Percentiles rank a stretch among this genome's conserved stretches.
Conservation (phyloP, 2,888 invertebrate genomes). For the Sclerodermus sp. region DNA sequence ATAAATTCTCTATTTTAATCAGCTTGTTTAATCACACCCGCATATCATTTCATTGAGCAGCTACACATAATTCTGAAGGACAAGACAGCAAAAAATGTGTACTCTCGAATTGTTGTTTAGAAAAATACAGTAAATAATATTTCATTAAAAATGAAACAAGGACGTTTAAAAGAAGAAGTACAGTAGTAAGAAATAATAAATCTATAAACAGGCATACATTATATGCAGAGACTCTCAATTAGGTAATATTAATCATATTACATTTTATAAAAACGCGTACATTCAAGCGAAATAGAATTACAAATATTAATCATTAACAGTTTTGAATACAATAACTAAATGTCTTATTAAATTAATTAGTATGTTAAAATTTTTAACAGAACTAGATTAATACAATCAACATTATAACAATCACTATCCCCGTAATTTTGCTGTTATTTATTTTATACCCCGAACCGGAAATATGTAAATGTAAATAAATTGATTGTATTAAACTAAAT, state of each 20-base stretch:
- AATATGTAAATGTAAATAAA: background rate
- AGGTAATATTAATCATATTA: conserved; percentile 35
- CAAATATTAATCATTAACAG: conserved; percentile 39
- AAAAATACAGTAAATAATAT: conserved; percentile 17
- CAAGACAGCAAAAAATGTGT: conserved; percentile 11
- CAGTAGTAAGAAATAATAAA: conserved; percentile 16
- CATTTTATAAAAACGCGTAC: conserved; percentile 35
- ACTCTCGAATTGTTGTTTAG: conserved; percentile 1
- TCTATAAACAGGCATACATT: conserved; percentile 35
- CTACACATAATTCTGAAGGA: conserved; percentile 15
- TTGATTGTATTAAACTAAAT: background rate
- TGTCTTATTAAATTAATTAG: conserved; percentile 27
- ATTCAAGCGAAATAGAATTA: conserved; percentile 36
- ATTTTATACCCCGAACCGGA: conserved; percentile 35
- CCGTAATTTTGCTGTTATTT: background rate
- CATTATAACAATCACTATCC: background rate
- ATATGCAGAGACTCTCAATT: conserved; percentile 18
- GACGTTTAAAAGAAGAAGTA: conserved; percentile 16
- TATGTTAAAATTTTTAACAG: conserved; percentile 38
- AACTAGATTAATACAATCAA: conserved; percentile 14
- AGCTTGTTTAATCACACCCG: background rate
- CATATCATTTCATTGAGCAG: conserved; percentile 9
- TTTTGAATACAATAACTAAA: conserved; percentile 31
- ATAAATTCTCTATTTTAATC: conserved; percentile 11
- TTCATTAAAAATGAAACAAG: conserved; percentile 20